Conservation (phyloP, 2,113 vertebrate species). For the Spilogale gracilis region DNA sequence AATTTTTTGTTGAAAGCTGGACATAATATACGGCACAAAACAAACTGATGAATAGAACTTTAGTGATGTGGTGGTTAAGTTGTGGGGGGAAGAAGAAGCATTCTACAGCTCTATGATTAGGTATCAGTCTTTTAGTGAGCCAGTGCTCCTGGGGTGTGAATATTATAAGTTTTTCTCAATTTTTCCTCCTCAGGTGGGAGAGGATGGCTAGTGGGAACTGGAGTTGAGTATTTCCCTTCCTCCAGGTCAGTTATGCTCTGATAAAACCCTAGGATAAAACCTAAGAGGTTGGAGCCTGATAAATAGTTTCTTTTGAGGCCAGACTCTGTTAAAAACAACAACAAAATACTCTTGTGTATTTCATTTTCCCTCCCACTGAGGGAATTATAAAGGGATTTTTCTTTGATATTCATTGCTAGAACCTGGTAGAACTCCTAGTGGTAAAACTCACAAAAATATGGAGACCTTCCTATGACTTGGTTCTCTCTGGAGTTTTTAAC, state of each 20-base stretch:
- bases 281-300: neutral
- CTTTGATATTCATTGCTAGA: neutral
- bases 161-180: neutral
- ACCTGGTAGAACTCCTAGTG: neutral
- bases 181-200: neutral
- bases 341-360: neutral
- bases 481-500: neutral
- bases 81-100: neutral
- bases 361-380: neutral
- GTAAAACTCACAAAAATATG: neutral
- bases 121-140: neutral
- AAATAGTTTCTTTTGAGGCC: neutral
- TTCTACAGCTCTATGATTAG: neutral
- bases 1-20: slow-evolving; percentile 25
- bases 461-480: neutral
- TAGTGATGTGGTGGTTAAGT: neutral
- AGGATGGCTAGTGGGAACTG: neutral
- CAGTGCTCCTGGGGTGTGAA: neutral
- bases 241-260: neutral
- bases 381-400: neutral
- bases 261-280: neutral
- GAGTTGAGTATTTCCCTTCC: neutral
- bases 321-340: neutral
- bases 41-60: neutral
- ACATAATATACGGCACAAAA: neutral